These are phyloP conservation scores for Tinamus guttatus DNA, from an alignment of 2,113 vertebrate genomes.

Conservation along the genomic window DNA sequence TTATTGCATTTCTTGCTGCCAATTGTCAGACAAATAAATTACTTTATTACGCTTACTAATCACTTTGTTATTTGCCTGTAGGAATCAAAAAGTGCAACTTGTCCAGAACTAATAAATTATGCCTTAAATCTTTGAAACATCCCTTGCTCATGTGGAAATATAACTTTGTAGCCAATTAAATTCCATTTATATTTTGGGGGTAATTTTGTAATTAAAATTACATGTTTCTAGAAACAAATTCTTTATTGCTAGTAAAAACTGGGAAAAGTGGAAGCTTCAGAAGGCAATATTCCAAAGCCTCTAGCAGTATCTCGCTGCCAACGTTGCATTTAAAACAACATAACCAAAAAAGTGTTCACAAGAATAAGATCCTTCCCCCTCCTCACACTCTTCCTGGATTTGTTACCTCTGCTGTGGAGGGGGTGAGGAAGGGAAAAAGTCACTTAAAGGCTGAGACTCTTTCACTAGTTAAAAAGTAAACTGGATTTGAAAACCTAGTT, in stretches of 20 bases:
- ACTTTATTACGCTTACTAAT: constrained; percentile 72
- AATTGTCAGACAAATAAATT: constrained; percentile 66
- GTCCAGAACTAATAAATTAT: constrained; percentile 64
- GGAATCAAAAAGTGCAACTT: constrained; percentile 55
- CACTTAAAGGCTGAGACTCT: background rate
- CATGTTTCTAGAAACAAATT: constrained; percentile 60
- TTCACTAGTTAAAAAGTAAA: background rate
- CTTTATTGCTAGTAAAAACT: constrained; percentile 63
- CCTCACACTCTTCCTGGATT: background rate
- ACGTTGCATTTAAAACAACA: constrained; percentile 42
- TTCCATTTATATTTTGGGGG: constrained; percentile 65
- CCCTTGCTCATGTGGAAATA: constrained; percentile 56
- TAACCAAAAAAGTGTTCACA: constrained; percentile 17
- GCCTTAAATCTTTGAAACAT: constrained; percentile 37
- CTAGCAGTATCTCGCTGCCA: constrained; percentile 53
- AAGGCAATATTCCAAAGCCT: constrained; percentile 64
- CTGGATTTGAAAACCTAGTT: background rate
- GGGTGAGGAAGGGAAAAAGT: background rate
- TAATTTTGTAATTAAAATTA: constrained; percentile 67
- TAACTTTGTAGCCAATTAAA: constrained; percentile 73
- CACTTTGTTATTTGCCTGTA: constrained; percentile 73
- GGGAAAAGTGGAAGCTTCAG: constrained; percentile 42
- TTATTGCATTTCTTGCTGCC: constrained; percentile 47
- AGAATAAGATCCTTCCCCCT: background rate
- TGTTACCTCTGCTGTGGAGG: constrained; percentile 9